Conservation (phyloP, 2,113 vertebrate species). For the Argyrosomus japonicus region DNA sequence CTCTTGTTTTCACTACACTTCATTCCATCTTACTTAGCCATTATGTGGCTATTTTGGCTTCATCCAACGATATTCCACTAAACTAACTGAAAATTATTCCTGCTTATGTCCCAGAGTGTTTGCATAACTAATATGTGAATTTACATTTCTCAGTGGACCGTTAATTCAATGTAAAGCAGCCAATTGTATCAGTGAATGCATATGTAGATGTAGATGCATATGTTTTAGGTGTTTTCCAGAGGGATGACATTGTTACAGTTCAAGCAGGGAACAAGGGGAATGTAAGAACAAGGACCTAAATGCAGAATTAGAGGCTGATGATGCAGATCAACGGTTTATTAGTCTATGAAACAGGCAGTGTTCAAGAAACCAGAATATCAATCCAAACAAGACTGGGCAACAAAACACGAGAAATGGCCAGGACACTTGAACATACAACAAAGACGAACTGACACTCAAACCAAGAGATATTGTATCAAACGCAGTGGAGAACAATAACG, state of each 20-base stretch:
- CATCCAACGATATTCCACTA: background rate
- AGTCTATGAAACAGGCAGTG: too few species aligned
- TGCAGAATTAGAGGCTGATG: too few species aligned
- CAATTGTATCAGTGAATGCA: background rate
- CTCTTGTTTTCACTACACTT: background rate
- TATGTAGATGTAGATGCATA: background rate
- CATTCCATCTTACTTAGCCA: background rate
- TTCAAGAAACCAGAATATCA: too few species aligned
- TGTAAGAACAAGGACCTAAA: too few species aligned
- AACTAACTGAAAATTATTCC: background rate
- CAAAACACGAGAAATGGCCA: too few species aligned
- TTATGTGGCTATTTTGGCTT: background rate
- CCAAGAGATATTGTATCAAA: too few species aligned
- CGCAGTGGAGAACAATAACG: background rate
- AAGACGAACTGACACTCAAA: too few species aligned
- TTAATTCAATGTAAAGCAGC: background rate
- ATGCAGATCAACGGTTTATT: too few species aligned
- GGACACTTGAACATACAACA: too few species aligned
- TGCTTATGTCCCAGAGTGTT: background rate
- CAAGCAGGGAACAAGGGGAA: too few species aligned
- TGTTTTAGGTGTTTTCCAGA: background rate
- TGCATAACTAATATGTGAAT: background rate
- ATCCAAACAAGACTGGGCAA: too few species aligned
- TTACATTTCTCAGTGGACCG: background rate
- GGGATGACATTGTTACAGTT: background rate